phyloP scores from a whole-genome alignment of 2,113 vertebrate genomes.

The Ciconia maguari region DNA sequence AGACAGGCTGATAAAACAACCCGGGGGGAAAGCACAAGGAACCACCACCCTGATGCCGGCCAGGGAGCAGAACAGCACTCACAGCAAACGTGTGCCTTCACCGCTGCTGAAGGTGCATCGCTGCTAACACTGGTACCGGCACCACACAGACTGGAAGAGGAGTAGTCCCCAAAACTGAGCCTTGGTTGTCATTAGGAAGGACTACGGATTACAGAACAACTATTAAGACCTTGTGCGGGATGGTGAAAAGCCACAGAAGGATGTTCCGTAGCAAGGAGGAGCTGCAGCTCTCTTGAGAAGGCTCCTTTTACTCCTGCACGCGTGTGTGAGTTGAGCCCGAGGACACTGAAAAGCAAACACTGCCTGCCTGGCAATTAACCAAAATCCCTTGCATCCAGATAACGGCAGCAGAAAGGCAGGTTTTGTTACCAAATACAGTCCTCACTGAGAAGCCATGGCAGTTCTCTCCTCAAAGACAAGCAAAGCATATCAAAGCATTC shows the following conservation, averaged over 20 bases:
- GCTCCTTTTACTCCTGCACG: neutral
- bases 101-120: neutral
- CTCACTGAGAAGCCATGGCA: neutral
- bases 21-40: neutral
- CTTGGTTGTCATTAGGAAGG: neutral
- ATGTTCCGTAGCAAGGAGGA: neutral
- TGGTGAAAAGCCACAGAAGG: neutral
- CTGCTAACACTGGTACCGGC: neutral
- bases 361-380: neutral
- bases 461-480: neutral
- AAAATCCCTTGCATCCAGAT: neutral
- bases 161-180: neutral
- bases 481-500: neutral
- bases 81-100: neutral
- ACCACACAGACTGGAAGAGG: neutral
- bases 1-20: neutral
- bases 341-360: neutral
- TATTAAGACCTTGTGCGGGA: neutral
- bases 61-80: neutral
- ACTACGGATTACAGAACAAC: neutral
- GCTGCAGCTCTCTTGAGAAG: neutral
- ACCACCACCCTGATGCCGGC: neutral
- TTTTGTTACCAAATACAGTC: neutral
- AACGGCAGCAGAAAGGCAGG: neutral
- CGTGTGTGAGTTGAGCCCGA: neutral